Evolutionary conservation across 1,140 invertebrate species (phyloP).

Genomic region (Philaenus spumarius): DNA sequence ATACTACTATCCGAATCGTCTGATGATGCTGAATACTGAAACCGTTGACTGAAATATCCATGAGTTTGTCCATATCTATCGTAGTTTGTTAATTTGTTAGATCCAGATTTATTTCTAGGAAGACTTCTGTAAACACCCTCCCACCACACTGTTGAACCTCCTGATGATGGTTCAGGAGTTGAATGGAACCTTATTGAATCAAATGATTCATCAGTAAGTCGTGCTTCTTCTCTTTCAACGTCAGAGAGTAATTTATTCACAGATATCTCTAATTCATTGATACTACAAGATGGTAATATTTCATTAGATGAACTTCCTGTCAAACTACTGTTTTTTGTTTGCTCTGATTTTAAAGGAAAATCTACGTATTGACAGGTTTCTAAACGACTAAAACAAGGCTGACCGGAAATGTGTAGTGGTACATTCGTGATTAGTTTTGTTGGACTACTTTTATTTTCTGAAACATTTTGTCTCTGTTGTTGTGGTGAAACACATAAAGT

Average conservation of each 20-base stretch:
- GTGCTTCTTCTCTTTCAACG: constrained; percentile 28
- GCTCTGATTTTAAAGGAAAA: too few species aligned
- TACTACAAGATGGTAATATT: constrained; percentile 1
- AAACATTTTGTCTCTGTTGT: neutral
- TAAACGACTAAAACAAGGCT: too few species aligned
- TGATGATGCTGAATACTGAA: neutral
- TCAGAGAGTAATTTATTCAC: constrained; percentile 25
- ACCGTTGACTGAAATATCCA: neutral
- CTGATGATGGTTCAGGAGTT: constrained; percentile 10
- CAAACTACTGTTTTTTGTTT: too few species aligned
- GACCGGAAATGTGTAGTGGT: too few species aligned
- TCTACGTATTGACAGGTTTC: too few species aligned
- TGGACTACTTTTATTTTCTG: too few species aligned
- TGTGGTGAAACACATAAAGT: constrained; percentile 12
- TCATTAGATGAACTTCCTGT: too few species aligned
- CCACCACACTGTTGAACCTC: constrained; percentile 35
- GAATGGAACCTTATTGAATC: neutral
- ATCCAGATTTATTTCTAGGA: neutral
- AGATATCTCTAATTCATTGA: constrained; percentile 24
- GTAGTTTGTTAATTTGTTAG: too few species aligned
- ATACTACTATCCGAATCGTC: constrained; percentile 14
- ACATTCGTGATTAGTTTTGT: too few species aligned
- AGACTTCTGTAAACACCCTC: constrained; percentile 36
- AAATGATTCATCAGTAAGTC: constrained; percentile 2
- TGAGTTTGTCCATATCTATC: neutral